These are phyloP conservation scores for Orgyia antiqua DNA, from an alignment of 2,888 invertebrate genomes.

Conservation along the genomic window DNA sequence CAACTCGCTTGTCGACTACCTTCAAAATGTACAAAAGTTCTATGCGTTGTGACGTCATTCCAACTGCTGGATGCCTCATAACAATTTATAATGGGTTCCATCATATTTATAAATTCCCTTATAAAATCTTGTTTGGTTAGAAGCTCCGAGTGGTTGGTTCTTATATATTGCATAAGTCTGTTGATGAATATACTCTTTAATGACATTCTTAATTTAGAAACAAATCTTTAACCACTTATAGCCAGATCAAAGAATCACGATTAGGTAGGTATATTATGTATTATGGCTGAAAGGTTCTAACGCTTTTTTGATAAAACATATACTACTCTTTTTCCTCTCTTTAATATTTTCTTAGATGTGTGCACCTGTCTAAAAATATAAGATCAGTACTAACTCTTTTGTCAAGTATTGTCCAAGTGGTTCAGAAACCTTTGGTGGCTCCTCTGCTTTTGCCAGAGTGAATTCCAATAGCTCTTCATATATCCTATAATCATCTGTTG, in stretches of 20 bases:
- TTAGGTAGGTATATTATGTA: no score
- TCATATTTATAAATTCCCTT: slow-evolving; percentile 30
- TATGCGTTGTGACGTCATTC: slow-evolving; percentile 42
- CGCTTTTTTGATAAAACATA: no score
- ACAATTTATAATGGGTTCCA: slow-evolving; percentile 37
- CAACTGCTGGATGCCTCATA: slow-evolving; percentile 45
- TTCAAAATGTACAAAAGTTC: slow-evolving; percentile 28
- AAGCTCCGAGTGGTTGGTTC: slow-evolving; percentile 28
- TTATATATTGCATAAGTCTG: slow-evolving; percentile 38
- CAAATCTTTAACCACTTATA: no score
- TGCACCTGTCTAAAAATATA: no score
- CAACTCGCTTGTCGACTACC: slow-evolving; percentile 47
- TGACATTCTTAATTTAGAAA: no score
- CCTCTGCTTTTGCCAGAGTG: slow-evolving; percentile 17
- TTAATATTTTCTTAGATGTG: no score
- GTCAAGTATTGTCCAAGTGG: slow-evolving; percentile 37
- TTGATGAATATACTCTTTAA: slow-evolving; percentile 7
- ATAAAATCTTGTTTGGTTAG: slow-evolving; percentile 36
- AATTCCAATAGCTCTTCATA: slow-evolving; percentile 29
- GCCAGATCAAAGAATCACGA: no score
- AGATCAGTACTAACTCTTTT: slow-evolving; percentile 33
- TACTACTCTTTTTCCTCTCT: no score
- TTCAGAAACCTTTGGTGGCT: slow-evolving; percentile 26
- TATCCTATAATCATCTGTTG: slow-evolving; percentile 9
- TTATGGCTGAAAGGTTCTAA: no score